Evolutionary conservation across 2,888 invertebrate species (phyloP).

Genomic region (Pantelozetes paolii): DNA sequence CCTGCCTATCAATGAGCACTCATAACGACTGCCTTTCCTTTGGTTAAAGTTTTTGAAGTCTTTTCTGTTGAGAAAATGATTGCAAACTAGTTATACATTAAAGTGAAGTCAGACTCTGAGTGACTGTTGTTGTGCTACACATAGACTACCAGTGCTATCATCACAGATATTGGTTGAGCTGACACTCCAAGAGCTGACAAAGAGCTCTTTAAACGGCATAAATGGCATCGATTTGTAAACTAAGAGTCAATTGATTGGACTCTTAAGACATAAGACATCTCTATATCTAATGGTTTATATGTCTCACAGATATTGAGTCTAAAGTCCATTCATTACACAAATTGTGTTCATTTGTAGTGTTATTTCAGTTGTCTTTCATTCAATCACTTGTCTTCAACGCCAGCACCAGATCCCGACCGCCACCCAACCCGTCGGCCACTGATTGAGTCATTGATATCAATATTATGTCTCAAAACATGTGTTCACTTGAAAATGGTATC

Average conservation of each 20-base stretch:
- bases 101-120: neutral
- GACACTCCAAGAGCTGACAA: neutral
- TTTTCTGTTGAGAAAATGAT: slow-evolving; percentile 6
- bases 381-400: neutral
- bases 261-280: slow-evolving; percentile 1
- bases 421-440: neutral
- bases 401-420: neutral
- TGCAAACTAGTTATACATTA: slow-evolving; percentile 31
- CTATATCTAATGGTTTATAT: neutral
- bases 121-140: neutral
- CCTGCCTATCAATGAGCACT: slow-evolving; percentile 28
- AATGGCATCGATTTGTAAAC: slow-evolving; percentile 22
- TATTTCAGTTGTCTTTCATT: neutral
- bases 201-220: slow-evolving; percentile 19
- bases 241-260: neutral
- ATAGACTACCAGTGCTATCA: slow-evolving; percentile 7
- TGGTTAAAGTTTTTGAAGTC: neutral
- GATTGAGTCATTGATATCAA: neutral
- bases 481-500: slow-evolving; percentile 34
- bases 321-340: slow-evolving; percentile 19
- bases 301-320: slow-evolving; percentile 5
- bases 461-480: slow-evolving; percentile 27
- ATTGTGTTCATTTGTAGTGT: neutral
- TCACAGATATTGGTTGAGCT: neutral
- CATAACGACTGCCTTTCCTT: slow-evolving; percentile 9